Evolutionary conservation across 2,888 invertebrate species (phyloP), one percentile per base, ranked within the genome.

Genomic region (Eupelmus urozonus): DNA sequence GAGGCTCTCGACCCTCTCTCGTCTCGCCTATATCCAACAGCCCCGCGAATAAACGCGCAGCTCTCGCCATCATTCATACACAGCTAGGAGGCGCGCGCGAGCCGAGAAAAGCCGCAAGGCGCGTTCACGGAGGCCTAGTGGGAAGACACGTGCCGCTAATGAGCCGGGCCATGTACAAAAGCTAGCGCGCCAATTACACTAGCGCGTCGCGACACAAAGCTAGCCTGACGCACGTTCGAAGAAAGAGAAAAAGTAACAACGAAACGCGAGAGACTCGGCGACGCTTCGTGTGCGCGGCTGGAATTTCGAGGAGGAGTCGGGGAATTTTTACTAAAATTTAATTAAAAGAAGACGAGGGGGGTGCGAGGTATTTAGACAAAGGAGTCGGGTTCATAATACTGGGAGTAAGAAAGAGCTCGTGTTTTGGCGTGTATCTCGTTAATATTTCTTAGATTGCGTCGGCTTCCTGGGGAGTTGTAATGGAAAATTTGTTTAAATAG

Each of bases 131-230:
- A 29, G 29, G 4, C n/a, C 16, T 20, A 20, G 2, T 20, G 29
- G 27, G 49, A n/a, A 29, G 29, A 75, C 82, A 78, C 79, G 82
- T 80, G 80, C 66, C 74, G 66, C 80, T 81, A 82, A 82, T 78
- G 81, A 82, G 80, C 82, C 75, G 63, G 73, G 63, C 62, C 27
- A 42, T 55, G 77, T 55, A 77, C 80, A 80, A 79, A 81, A 82
- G 78, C 62, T 18, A 57, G 67, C 79, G 72, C 66, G 55, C 80
- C 82, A 80, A 81, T 80, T 80, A 81, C 79, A n/a, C n/a, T n/a
- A n/a, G 65, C 23, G 45, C 53, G 63, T 18, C 9, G 5, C 9
- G 34, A 3, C 34, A 34, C 34, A 3, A 34, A 45, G 13, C 45
- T 45, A 2, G 9, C 5, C 13, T 45, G 9, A 45, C 45, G 9